Base-by-base conservation (phyloP, 2,888 invertebrate genomes). In the Ptychoptera contaminata region DNA sequence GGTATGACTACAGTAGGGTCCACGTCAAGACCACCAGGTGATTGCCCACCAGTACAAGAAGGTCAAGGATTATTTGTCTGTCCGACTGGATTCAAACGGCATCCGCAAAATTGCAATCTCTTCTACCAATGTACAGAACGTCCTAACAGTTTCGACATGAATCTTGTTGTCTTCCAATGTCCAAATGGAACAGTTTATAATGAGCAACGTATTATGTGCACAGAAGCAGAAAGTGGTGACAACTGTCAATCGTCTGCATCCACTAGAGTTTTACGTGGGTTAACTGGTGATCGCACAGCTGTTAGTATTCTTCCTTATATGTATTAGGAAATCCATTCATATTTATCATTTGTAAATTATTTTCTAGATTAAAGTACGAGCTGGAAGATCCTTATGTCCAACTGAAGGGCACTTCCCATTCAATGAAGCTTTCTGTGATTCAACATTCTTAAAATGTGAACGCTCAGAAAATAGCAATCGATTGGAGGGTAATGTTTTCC, bases 51-150 rank as follows among this genome's bases (percentile, higher is more conserved):
- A 23, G 56, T 53, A 7, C 54, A 51, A 5, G 74, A 76, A 15
- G 78, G 82, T 49, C 85, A 87, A 64, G 69, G 78, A 49, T 64
- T 78, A 11, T 72, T 79, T 46, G 74, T 84, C 2, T 88, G 87
- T 57, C 87, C 87, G 8, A 82, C 85, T 7, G 85, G 86, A 34
- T 87, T 88, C 63, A 74, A 73, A 56, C 71, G 84, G 50, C 86
- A 88, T 70, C 85, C 87, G 0, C 82, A 81, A 58, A 78, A 80
- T 56, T 87, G 87, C 55, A 82, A 83, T 56, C 63, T 83, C 53
- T 86, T 87, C 67, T 88, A 88, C 58, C 87, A 87, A 61, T 88
- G 87, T 55, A 79, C 78, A 14, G 74, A 73, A 52, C 72, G 73
- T 46, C 67, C 73, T 8, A 71, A 75, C 29, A 76, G 67, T 39